Conservation (phyloP, 2,888 invertebrate genomes). For the Amphimallon solstitiale region DNA sequence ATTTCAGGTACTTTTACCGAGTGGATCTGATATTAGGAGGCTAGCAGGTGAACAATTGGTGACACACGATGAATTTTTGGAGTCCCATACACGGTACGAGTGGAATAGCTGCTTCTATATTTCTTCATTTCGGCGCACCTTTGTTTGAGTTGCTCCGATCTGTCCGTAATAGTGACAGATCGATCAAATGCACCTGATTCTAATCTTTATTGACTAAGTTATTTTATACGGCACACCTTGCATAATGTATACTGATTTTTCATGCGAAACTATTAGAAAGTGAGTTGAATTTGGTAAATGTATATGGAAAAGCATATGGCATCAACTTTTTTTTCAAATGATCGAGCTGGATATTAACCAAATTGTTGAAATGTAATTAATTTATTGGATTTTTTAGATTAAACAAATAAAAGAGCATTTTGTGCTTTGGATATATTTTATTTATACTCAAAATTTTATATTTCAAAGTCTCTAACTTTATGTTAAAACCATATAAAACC, state of each 20-base stretch:
- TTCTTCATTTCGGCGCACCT: conserved; percentile 74
- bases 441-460: too few relatives aligned
- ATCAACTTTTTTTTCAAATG: too few relatives aligned
- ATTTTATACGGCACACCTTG: conserved; percentile 73
- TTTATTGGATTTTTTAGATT: too few relatives aligned
- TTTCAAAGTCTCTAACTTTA: too few relatives aligned
- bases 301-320: too few relatives aligned
- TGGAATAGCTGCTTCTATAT: conserved; percentile 69
- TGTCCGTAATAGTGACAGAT: conserved; percentile 52
- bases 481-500: too few relatives aligned
- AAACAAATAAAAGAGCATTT: too few relatives aligned
- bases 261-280: background rate
- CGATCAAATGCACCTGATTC: conserved; percentile 61
- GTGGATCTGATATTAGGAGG: conserved; percentile 26
- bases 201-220: conserved; percentile 66
- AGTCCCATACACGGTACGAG: conserved; percentile 43
- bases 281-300: background rate
- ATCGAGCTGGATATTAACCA: too few relatives aligned
- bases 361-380: too few relatives aligned
- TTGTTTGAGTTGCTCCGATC: conserved; percentile 74
- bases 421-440: too few relatives aligned
- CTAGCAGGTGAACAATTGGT: conserved; percentile 11
- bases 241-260: conserved; percentile 51
- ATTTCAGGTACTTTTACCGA: conserved; percentile 27
- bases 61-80: background rate